These are phyloP conservation scores for Struthidea cinerea DNA, from an alignment of 2,113 vertebrate species.

Conservation along the genomic window DNA sequence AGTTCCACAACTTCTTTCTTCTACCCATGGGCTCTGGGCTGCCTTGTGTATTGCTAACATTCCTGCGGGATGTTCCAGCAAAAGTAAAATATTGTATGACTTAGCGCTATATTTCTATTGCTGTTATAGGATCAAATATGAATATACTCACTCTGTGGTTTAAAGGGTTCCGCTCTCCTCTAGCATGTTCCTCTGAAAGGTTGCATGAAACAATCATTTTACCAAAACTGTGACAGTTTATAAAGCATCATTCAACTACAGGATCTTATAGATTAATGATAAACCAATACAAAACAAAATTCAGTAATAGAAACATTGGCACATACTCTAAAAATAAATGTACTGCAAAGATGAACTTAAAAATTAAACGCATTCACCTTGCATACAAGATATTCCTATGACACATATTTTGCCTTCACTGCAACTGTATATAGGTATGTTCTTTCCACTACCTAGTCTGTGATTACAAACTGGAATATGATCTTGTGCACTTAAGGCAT, in stretches of 20 bases:
- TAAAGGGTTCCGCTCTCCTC: not conserved
- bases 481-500: not conserved
- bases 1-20: not conserved
- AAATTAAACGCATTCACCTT: not conserved
- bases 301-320: not conserved
- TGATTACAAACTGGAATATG: slow-evolving; percentile 20
- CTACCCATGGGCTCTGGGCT: not conserved
- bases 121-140: not conserved
- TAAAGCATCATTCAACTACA: not conserved
- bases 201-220: not conserved
- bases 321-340: not conserved
- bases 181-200: not conserved
- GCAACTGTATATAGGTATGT: not conserved
- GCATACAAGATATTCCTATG: not conserved
- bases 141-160: not conserved
- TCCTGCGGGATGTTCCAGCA: not conserved
- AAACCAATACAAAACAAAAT: not conserved
- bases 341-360: not conserved
- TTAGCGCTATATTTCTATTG: not conserved
- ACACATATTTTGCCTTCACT: not conserved
- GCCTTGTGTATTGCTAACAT: not conserved
- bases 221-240: not conserved
- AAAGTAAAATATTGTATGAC: not conserved
- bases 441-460: slow-evolving; percentile 1
- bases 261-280: not conserved